Evolutionary conservation across 2,113 vertebrate genomes (phyloP).

Genomic region (Ranitomeya variabilis): DNA sequence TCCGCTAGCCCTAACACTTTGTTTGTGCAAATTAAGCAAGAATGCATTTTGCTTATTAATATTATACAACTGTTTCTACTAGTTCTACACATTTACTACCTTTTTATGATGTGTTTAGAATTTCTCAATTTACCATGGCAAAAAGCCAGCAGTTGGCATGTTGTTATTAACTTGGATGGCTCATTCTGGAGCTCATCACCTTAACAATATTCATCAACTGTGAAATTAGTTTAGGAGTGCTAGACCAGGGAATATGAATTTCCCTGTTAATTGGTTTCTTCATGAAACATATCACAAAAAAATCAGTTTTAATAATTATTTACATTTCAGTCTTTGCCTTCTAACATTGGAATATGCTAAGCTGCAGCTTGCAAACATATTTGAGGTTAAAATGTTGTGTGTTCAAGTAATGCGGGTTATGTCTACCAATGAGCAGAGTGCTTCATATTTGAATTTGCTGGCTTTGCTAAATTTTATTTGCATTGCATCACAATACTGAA

Average conservation of each 20-base stretch:
- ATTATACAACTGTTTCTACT: neutral
- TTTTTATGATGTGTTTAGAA: neutral
- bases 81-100: neutral
- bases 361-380: neutral
- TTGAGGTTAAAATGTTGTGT: neutral
- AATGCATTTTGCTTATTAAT: too few relatives aligned
- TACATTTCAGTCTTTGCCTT: conserved; percentile 7
- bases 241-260: conserved; percentile 26
- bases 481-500: too few relatives aligned
- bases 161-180: conserved; percentile 5
- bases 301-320: neutral
- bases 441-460: too few relatives aligned
- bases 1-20: too few relatives aligned
- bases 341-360: neutral
- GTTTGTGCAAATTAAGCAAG: too few relatives aligned
- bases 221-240: conserved; percentile 34
- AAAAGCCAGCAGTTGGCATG: conserved; percentile 23
- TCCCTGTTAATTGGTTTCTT: conserved; percentile 25
- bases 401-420: too few relatives aligned
- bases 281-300: conserved; percentile 17
- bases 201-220: conserved; percentile 20
- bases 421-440: too few relatives aligned
- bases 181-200: conserved; percentile 26
- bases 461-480: too few relatives aligned
- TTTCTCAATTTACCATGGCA: neutral